Base-by-base conservation (phyloP, 1,140 invertebrate genomes). In the Phymorhynchus buccinoides region DNA sequence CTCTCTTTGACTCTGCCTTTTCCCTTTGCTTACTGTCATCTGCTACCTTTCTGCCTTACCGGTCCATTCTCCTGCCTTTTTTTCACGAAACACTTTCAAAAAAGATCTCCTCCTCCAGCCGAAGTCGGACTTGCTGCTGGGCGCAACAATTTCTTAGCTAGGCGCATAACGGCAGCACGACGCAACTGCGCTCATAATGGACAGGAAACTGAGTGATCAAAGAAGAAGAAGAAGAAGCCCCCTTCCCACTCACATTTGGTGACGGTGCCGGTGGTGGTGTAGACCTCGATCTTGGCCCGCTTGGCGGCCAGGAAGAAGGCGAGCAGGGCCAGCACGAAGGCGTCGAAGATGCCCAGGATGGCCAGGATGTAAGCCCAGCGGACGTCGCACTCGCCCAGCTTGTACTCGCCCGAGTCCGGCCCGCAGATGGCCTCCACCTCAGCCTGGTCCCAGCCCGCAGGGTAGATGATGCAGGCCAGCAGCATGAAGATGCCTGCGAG, bases 291-390 rank as follows among this genome's bases (percentile, higher is more conserved):
- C 85, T 92, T 91, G 32, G 91, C 91, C 80, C 92, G 89, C 87
- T 93, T 91, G 1, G 97, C 96, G 22, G 97, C 98, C 86, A 99
- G 94, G 90, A 99, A 97, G 93, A 99, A 99, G 1, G 98, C 98
- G 52, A 99, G 94, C 9, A 97, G 96, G 0, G 98, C 96, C 68
- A 99, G 94, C 73, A 98, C 96, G 9, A 96, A 94, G 35, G 97
- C 97, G 93, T 99, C 98, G 86, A 99, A 94, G 86, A 98, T 97
- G 0, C 96, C 96, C 77, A 99, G 97, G 80, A 97, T 96, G 32
- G 98, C 98, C 86, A 99, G 94, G 18, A 99, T 95, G 94, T 98
- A 99, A 0, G 98, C 98, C 98, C 98, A 99, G 85, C 98, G 95
- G 27, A 99, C 95, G 73, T 96, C 96, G 92, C 98, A 99, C 16